A percentile compares a stretch with the other conserved stretches of the same genome.
Evolutionary conservation across 2,888 invertebrate species (phyloP).

Genomic region (Ligdia adustata): DNA sequence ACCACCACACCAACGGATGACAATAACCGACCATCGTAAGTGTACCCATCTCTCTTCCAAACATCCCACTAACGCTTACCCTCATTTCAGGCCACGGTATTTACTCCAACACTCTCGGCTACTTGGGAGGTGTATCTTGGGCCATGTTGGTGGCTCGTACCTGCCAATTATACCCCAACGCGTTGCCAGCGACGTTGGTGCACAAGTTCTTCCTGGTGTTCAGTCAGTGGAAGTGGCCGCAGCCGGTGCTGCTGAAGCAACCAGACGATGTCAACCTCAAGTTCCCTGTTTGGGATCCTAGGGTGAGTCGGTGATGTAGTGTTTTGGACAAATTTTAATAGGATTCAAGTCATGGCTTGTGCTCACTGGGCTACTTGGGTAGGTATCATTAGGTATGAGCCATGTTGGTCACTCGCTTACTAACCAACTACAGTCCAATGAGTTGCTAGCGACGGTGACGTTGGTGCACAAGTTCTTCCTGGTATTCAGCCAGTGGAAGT

Average conservation of each 20-base stretch:
- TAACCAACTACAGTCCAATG: conserved; percentile 99
- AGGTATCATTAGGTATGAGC: conserved; percentile 99
- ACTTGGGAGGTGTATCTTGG: conserved; percentile 99
- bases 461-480: conserved; percentile 99
- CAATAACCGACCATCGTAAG: conserved; percentile 8
- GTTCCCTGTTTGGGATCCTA: conserved; percentile 98
- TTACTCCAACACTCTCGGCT: conserved; percentile 99
- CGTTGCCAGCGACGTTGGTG: conserved; percentile 96
- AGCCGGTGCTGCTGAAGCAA: conserved; percentile 97
- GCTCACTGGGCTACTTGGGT: conserved; percentile 98
- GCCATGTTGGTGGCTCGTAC: conserved; percentile 99
- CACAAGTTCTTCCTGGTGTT: conserved; percentile 99
- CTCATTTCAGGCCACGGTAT: conserved; percentile 92
- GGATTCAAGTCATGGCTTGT: conserved; percentile 96
- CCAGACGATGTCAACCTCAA: conserved; percentile 94
- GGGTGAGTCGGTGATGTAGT: conserved; percentile 82
- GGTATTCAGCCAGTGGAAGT: conserved; percentile 99
- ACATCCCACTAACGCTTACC: neutral
- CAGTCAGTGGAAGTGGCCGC: conserved; percentile 99
- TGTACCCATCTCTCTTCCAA: conserved; percentile 2
- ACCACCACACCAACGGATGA: conserved; percentile 6
- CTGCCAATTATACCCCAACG: conserved; percentile 99
- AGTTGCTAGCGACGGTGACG: conserved; percentile 95
- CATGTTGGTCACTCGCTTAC: conserved; percentile 99
- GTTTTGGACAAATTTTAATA: no score